phyloP scores from a whole-genome alignment of 2,797 vertebrate genomes.

The Lophotriccus pileatus region DNA sequence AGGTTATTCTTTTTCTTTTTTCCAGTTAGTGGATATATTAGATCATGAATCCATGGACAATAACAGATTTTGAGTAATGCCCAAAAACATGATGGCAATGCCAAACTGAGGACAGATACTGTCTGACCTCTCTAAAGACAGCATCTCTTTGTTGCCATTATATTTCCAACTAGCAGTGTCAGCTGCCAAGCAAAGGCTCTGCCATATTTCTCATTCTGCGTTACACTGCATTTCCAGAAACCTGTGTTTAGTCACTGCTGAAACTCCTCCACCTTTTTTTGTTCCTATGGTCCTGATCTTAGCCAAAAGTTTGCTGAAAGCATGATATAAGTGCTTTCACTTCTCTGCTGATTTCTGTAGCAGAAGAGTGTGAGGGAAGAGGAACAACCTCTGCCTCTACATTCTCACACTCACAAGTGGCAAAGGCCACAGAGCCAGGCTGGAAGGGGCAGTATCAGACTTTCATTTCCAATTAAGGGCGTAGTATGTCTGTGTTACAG shows the following conservation, averaged over 20 bases:
- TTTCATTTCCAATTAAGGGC: background rate
- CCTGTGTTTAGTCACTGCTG: background rate
- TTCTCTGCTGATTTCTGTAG: background rate
- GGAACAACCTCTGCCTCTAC: background rate
- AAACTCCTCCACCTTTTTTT: background rate
- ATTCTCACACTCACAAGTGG: fast-evolving
- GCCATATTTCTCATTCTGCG: background rate
- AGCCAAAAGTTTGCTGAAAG: background rate
- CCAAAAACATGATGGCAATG: background rate
- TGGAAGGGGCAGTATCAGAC: background rate
- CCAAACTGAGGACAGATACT: background rate
- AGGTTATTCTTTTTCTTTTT: background rate
- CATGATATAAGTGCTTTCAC: background rate
- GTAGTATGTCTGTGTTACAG: background rate
- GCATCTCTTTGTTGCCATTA: background rate
- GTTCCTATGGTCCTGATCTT: background rate
- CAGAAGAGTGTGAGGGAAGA: background rate
- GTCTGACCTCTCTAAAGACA: background rate
- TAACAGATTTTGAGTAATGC: background rate
- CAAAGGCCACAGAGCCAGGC: background rate
- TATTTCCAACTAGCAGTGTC: background rate
- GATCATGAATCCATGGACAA: background rate
- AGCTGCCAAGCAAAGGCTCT: background rate
- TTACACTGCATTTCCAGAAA: background rate
- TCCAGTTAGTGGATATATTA: background rate